Conservation (phyloP, 2,113 vertebrate species). For the Myotis lucifugus region DNA sequence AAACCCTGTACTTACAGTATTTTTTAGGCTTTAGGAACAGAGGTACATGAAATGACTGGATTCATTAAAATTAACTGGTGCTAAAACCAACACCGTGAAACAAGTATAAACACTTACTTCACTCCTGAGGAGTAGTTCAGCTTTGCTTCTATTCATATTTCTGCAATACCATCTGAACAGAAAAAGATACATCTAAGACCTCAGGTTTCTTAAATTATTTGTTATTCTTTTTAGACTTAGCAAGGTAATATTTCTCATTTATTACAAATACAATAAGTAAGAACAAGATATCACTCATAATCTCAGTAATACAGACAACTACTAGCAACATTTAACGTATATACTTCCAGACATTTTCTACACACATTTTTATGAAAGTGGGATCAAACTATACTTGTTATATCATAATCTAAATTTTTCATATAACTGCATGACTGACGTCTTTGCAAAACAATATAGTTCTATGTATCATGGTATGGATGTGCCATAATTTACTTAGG, state of each 20-base stretch:
- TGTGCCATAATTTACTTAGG: neutral
- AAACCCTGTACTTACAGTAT: neutral
- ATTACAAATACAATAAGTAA: constrained; percentile 25
- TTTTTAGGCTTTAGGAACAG: neutral
- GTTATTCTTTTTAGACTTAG: neutral
- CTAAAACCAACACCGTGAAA: neutral
- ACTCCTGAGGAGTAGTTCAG: constrained; percentile 92
- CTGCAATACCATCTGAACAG: constrained; percentile 93
- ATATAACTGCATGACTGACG: neutral
- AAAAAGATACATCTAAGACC: neutral
- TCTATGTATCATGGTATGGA: neutral
- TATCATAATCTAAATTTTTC: neutral
- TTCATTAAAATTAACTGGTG: neutral
- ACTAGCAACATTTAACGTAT: neutral
- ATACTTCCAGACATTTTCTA: neutral
- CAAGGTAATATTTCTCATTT: neutral
- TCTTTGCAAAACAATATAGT: neutral
- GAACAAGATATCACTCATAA: neutral
- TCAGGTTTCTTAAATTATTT: neutral
- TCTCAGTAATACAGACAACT: neutral
- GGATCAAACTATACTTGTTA: neutral
- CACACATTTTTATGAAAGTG: neutral
- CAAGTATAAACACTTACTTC: constrained; percentile 84
- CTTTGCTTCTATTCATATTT: constrained; percentile 93
- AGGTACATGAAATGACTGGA: neutral